A percentile compares a stretch with the other conserved stretches of the same genome.
Evolutionary conservation across 1,140 invertebrate genomes (phyloP).

Genomic region (Neodiprion lecontei): DNA sequence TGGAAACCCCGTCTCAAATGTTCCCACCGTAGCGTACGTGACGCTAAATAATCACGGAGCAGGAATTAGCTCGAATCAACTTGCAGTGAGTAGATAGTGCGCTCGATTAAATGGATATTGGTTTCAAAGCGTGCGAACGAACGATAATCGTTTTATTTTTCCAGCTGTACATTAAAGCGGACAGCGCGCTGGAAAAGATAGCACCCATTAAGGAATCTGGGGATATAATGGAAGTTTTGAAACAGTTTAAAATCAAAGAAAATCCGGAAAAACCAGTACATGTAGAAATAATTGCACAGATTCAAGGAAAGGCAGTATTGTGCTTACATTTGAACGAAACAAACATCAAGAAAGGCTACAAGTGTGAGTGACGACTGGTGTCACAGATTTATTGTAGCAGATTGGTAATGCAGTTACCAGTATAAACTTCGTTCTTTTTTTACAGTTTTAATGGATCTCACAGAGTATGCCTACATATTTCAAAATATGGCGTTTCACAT

Average conservation of each 20-base stretch:
- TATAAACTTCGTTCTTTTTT: constrained; percentile 41
- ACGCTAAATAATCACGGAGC: constrained; percentile 67
- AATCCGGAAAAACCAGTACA: constrained; percentile 59
- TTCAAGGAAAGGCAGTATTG: constrained; percentile 66
- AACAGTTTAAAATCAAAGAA: constrained; percentile 61
- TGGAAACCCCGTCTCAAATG: constrained; percentile 67
- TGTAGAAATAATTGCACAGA: constrained; percentile 65
- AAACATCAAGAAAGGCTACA: constrained; percentile 58
- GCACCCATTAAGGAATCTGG: constrained; percentile 31
- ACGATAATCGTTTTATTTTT: constrained; percentile 27
- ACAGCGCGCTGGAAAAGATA: constrained; percentile 55
- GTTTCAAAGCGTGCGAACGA: constrained; percentile 7
- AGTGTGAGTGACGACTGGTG: constrained; percentile 44
- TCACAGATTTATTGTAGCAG: constrained; percentile 9
- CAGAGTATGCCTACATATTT: constrained; percentile 52
- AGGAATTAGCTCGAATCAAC: constrained; percentile 63
- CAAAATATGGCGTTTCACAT: constrained; percentile 62
- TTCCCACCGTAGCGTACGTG: constrained; percentile 67
- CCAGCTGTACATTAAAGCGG: constrained; percentile 66
- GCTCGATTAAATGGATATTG: constrained; percentile 11
- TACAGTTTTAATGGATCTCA: constrained; percentile 51
- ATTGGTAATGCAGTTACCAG: constrained; percentile 33
- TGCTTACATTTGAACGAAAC: constrained; percentile 67
- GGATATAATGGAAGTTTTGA: constrained; percentile 59
- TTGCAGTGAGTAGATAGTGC: constrained; percentile 57